Evolutionary conservation across 64 coral and sea anemone genomes (phyloP).

Genomic region (Actinia tenebrosa): DNA sequence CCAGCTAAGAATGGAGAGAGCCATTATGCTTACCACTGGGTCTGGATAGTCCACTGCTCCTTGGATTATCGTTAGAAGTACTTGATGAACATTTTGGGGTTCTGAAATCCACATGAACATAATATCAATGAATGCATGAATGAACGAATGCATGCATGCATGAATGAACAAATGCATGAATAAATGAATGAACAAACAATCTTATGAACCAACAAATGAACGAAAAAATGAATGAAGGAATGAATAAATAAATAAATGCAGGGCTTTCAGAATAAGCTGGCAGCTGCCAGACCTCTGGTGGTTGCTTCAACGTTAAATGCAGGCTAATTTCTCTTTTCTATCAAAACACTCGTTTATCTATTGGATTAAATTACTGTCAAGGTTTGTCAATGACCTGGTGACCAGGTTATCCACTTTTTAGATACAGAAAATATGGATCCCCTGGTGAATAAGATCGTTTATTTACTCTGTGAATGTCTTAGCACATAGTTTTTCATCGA

Average conservation of each 20-base stretch:
- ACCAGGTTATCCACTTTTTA: not conserved
- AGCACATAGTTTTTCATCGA: slow-evolving; percentile 2
- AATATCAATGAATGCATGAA: not conserved
- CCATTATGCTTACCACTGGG: slow-evolving; percentile 60
- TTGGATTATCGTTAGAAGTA: slow-evolving; percentile 80
- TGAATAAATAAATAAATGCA: no score
- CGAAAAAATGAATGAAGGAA: not conserved
- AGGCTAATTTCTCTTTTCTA: no score
- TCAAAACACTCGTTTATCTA: no score
- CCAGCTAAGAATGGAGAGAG: not conserved
- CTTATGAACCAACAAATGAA: no score
- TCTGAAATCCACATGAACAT: slow-evolving; percentile 26
- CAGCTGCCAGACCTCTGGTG: no score
- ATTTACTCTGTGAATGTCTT: slow-evolving; percentile 8
- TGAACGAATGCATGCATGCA: not conserved
- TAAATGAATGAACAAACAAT: no score
- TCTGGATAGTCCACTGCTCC: slow-evolving; percentile 87
- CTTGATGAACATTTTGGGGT: slow-evolving; percentile 79
- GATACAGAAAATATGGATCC: not conserved
- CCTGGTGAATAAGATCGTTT: slow-evolving; percentile 15
- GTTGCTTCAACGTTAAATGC: no score
- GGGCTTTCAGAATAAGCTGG: no score
- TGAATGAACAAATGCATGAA: not conserved
- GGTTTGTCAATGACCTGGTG: not conserved
- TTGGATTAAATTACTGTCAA: no score